Conservation (phyloP, 2,888 invertebrate species). For the Drosophila nigritarsus region DNA sequence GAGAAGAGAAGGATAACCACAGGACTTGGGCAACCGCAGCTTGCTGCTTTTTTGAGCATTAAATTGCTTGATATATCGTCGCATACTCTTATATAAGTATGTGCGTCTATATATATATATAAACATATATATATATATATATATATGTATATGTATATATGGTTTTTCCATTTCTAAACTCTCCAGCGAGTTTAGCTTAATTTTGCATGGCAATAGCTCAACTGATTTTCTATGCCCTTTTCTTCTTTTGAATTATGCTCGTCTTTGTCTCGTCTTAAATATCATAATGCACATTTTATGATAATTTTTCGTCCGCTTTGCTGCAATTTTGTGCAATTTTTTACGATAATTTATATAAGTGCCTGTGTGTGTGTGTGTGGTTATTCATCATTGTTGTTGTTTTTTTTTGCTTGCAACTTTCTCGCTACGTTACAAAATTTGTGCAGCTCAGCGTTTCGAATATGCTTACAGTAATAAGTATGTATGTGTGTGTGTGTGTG, state of each 20-base stretch:
- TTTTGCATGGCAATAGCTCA: constrained; percentile 18
- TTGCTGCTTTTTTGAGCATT: constrained; percentile 72
- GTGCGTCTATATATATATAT: not conserved
- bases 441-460: constrained; percentile 63
- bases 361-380: constrained; percentile 25
- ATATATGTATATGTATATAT: no score
- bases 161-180: constrained; percentile 18
- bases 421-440: constrained; percentile 59
- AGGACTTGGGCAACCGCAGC: constrained; percentile 52
- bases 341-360: constrained; percentile 71
- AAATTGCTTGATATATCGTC: constrained; percentile 78
- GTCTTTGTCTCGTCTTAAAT: constrained; percentile 77
- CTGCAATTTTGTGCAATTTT: constrained; percentile 78
- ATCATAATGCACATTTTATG: constrained; percentile 79
- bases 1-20: constrained; percentile 20
- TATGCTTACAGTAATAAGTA: constrained; percentile 43
- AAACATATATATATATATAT: not conserved
- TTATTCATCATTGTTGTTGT: constrained; percentile 41
- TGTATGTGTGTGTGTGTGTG: constrained; percentile 26
- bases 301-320: constrained; percentile 78
- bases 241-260: constrained; percentile 66
- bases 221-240: constrained; percentile 32
- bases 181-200: constrained; percentile 52
- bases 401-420: constrained; percentile 43
- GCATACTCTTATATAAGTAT: constrained; percentile 14